These are phyloP conservation scores for Doryteuthis pealeii DNA, from an alignment of 1,140 invertebrate genomes.

Conservation along the genomic window DNA sequence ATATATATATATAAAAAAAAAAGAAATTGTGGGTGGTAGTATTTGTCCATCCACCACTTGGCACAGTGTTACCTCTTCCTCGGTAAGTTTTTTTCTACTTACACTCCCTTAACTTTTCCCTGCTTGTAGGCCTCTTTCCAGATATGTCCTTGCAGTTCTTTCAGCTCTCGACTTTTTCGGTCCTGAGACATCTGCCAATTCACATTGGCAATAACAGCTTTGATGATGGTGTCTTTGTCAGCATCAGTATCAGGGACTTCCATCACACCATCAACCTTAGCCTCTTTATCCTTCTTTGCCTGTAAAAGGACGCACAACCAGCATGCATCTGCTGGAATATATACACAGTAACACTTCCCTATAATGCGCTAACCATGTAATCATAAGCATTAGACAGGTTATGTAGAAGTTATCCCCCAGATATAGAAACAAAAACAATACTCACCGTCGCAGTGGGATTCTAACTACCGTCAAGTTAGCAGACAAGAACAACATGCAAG, in stretches of 20 bases:
- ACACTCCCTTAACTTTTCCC: conserved; percentile 83
- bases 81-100: conserved; percentile 62
- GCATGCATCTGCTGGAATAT: not conserved
- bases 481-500: too few relatives aligned
- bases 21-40: too few relatives aligned
- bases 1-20: too few relatives aligned
- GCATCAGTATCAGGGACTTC: conserved; percentile 42
- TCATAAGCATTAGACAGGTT: too few relatives aligned
- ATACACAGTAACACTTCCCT: too few relatives aligned
- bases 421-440: too few relatives aligned
- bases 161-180: conserved; percentile 78
- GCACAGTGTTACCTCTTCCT: too few relatives aligned
- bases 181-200: conserved; percentile 80
- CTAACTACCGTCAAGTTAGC: too few relatives aligned
- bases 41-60: too few relatives aligned
- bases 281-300: conserved; percentile 51
- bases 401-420: too few relatives aligned
- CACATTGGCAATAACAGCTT: conserved; percentile 64
- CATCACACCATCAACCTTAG: conserved; percentile 45
- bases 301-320: conserved; percentile 20
- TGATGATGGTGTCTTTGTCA: conserved; percentile 48
- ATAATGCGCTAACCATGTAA: too few relatives aligned
- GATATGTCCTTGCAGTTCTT: conserved; percentile 84
- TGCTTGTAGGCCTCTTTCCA: conserved; percentile 81
- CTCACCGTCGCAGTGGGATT: too few relatives aligned